Evolutionary conservation across 2,797 vertebrate species (phyloP).

Genomic region (Rhinoraja longicauda): DNA sequence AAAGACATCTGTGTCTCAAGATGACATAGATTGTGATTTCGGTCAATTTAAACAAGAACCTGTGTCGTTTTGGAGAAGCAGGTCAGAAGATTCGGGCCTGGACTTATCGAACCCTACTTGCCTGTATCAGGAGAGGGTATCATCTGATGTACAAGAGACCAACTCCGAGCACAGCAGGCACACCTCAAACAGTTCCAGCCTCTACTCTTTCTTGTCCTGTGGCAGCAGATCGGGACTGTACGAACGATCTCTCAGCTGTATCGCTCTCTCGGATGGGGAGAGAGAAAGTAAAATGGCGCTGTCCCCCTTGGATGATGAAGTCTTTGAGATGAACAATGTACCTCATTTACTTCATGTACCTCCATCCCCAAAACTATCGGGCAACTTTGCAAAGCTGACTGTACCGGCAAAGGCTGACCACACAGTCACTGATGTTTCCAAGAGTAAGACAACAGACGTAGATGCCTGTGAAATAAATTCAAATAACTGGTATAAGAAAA

Average conservation of each 20-base stretch:
- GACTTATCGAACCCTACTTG: not conserved
- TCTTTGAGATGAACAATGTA: not conserved
- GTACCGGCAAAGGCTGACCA: too few relatives aligned
- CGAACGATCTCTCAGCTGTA: not conserved
- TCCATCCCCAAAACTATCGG: not conserved
- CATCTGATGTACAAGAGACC: not conserved
- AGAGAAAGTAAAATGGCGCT: not conserved
- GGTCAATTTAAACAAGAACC: not conserved
- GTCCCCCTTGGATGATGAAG: not conserved
- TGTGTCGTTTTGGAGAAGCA: not conserved
- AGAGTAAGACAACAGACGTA: not conserved
- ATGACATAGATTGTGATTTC: not conserved
- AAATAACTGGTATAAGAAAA: not conserved
- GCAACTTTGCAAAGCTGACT: not conserved
- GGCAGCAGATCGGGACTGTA: not conserved
- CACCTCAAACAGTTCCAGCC: not conserved
- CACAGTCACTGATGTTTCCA: not conserved
- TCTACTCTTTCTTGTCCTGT: not conserved
- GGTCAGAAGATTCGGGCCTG: constrained; percentile 22
- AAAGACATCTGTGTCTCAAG: not conserved
- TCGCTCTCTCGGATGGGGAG: not conserved
- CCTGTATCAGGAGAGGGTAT: not conserved
- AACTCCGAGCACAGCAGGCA: not conserved
- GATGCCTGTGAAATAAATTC: not conserved
- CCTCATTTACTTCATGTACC: too few relatives aligned